phyloP scores from a whole-genome alignment of 2,113 vertebrate genomes.

The Mohoua ochrocephala region DNA sequence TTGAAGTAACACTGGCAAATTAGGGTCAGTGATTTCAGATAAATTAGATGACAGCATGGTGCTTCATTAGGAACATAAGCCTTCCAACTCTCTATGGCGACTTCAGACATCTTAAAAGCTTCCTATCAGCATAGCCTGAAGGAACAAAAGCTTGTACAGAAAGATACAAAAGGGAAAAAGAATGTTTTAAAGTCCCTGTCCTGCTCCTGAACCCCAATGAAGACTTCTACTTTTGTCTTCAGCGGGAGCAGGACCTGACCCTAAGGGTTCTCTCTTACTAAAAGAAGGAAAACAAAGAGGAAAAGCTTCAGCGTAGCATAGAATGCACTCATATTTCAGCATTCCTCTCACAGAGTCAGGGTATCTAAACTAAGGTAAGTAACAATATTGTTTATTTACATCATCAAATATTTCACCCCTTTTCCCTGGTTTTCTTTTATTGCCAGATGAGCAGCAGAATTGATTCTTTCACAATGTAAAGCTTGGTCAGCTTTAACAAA shows the following conservation, averaged over 20 bases:
- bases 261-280: not conserved
- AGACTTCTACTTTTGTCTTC: conserved; percentile 6
- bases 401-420: not conserved
- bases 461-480: not conserved
- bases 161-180: conserved; percentile 19
- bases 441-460: not conserved
- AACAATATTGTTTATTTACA: not conserved
- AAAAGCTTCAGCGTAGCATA: not conserved
- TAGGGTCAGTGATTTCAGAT: conserved; percentile 54
- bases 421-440: not conserved
- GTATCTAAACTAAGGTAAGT: conserved; percentile 55
- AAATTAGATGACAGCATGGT: not conserved
- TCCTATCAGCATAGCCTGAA: conserved; percentile 54
- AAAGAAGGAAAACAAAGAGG: not conserved
- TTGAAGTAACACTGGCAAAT: not conserved
- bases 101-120: conserved; percentile 70
- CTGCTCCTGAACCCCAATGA: not conserved
- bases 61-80: conserved; percentile 22
- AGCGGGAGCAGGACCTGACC: not conserved
- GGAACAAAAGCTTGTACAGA: not conserved
- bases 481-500: not conserved
- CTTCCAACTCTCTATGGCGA: conserved; percentile 3
- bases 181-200: not conserved
- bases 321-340: not conserved
- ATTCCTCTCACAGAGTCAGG: not conserved